Base-by-base conservation (phyloP, 2,888 invertebrate species). In the Callyntrura guangdongensis region DNA sequence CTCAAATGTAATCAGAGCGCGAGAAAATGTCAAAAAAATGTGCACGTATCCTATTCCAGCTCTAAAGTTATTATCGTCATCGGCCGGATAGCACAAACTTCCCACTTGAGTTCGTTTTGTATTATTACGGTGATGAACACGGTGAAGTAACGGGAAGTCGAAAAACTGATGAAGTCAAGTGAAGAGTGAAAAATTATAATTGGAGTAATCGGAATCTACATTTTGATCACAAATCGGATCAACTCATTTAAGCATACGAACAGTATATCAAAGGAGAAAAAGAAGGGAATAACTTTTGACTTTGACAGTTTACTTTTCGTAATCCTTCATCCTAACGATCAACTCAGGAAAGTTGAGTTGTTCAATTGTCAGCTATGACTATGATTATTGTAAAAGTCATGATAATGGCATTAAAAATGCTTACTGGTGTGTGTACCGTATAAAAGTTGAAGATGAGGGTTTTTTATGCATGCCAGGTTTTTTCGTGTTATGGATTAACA, bases 141-240 rank as follows among this genome's bases (percentile, higher is more conserved):
- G 6, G 36, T 6, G 36, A 6, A 36, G 36, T 36, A 64, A 14
- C 25, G 2, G 2, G 0, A n/a, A 67, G 67, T 27, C 11, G 14
- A 67, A 9, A 11, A 9, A 8, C 47, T 72, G 47, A 17, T 17
- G 47, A 47, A 72, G 47, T 47, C 45, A 72, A 45, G 47, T 17
- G 36, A 69, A 36, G n/a, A 36, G 36, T 47, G 20, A 72, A 72
- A 72, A 72, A 45, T 72, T 72, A 72, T 72, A 47, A 72, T 47
- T 72, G 72, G 72, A 72, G 47, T 17, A 72, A 72, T 47, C 45
- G 72, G 45, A 72, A 47, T 47, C 47, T 8, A 20, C 47, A 72
- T 47, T 47, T 17, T 69, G 36, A 36, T 69, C 69, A 36, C 22
- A 14, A 36, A 36, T 69, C n/a, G 36, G 69, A 36, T 69, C 11